These are phyloP conservation scores for Todiramphus saurophagus DNA, from an alignment of 2,113 vertebrate genomes.

Conservation along the genomic window DNA sequence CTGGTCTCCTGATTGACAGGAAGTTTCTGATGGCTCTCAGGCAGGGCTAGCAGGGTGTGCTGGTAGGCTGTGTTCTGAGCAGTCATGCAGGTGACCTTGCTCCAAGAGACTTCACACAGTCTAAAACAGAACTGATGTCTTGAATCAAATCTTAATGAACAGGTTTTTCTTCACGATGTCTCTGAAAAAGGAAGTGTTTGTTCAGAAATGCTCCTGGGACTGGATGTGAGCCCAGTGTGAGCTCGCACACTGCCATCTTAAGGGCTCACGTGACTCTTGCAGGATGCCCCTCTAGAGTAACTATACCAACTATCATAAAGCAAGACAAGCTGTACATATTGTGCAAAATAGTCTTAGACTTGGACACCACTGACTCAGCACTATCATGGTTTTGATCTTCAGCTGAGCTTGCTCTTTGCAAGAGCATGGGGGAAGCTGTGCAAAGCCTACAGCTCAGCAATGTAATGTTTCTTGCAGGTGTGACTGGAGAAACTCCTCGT, in stretches of 20 bases:
- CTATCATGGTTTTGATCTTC: background rate
- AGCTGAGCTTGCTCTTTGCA: background rate
- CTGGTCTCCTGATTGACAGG: background rate
- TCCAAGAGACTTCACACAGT: background rate
- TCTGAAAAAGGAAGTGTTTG: background rate
- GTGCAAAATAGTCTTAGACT: background rate
- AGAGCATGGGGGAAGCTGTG: background rate
- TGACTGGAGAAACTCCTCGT: background rate
- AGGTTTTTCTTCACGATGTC: background rate
- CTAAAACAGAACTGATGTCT: background rate
- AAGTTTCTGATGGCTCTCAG: background rate
- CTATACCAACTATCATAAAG: background rate
- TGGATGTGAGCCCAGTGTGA: background rate
- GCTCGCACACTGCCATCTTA: constrained; percentile 27
- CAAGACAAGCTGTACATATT: background rate
- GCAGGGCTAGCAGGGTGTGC: background rate
- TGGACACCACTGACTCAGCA: background rate
- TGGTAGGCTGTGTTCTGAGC: background rate
- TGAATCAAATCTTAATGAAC: background rate
- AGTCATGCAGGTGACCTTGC: background rate
- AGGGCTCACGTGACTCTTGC: background rate
- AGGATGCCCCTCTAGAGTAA: background rate
- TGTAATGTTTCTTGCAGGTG: background rate
- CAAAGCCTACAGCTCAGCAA: background rate
- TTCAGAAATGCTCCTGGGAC: background rate